A percentile compares a stretch with the other conserved stretches of the same genome.
These are phyloP conservation scores for Callimico goeldii DNA, from an alignment of 2,797 vertebrate genomes.

Conservation along the genomic window DNA sequence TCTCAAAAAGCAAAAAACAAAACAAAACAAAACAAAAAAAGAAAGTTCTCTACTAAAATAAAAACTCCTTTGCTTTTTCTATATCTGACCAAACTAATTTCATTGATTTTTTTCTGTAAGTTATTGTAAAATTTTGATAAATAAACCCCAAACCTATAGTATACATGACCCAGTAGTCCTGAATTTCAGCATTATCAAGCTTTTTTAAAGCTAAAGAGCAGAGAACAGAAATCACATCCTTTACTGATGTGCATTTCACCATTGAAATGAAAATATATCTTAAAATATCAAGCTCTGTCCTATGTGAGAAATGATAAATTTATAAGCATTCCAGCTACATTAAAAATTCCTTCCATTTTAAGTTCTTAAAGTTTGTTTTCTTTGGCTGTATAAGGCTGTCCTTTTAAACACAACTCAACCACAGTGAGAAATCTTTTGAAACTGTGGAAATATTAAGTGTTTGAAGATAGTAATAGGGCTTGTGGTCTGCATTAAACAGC, in stretches of 20 bases:
- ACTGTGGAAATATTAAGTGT: background rate
- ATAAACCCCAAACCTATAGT: background rate
- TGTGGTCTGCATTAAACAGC: background rate
- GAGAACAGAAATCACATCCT: background rate
- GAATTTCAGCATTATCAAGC: background rate
- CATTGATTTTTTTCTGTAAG: background rate
- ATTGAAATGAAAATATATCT: background rate
- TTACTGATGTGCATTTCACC: conserved; percentile 13
- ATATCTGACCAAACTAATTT: background rate
- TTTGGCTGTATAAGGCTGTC: conserved; percentile 28
- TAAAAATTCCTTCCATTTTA: conserved; percentile 52
- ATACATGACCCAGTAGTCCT: background rate
- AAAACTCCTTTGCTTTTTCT: background rate
- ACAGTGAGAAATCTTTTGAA: conserved; percentile 25
- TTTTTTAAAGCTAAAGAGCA: conserved; percentile 32
- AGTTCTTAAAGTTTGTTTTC: conserved; percentile 41
- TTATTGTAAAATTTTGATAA: conserved; percentile 27
- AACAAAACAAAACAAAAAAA: too few relatives aligned
- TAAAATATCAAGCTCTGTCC: background rate
- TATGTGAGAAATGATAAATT: conserved; percentile 41
- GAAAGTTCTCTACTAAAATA: background rate
- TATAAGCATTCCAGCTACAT: conserved; percentile 12
- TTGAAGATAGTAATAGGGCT: background rate
- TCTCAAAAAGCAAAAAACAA: too few relatives aligned
- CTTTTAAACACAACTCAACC: conserved; percentile 33